Evolutionary conservation across 2,113 vertebrate species (phyloP), one percentile per base, ranked within the genome.

Genomic region (Lampris incognitus): DNA sequence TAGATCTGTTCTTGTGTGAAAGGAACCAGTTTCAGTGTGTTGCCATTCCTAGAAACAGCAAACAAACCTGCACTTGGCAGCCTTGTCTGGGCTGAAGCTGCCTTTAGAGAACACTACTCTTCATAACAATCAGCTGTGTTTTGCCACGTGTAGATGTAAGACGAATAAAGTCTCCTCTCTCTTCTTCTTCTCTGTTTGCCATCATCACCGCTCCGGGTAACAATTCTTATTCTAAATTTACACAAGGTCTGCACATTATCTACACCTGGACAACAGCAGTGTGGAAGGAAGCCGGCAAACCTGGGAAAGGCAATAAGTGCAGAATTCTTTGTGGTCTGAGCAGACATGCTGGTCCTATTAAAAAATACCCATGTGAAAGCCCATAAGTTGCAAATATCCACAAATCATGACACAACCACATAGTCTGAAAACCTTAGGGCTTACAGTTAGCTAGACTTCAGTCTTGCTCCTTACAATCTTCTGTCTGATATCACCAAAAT

Each of bases 321-420:
- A 72, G 51, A 59, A 38, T 74, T 11, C 36, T 40, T 13, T 55
- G 9, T n/a, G 5, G 44, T 7, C 44, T 4, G 4, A 46, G 44
- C 68, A 55, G 38, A 78, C 52, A 41, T 52, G 55, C 72, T 84
- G 84, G 77, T 83, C 76, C 69, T 71, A n/a, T 55, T 68, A 5
- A 55, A 52, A 8, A 52, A n/a, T 24, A n/a, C n/a, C n/a, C 11
- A 8, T 52, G 68, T 69, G 62, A 54, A 66, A 38, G 76, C 70
- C 6, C 48, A 57, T 72, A 66, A 48, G 4, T 44, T 55, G 52
- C 24, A n/a, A n/a, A 9, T 44, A 37, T 38, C 50, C 59, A 11
- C 5, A 42, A 41, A 37, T 8, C 49, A n/a, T 38, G 49, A 41
- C n/a, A 37, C 51, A 60, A 65, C 9, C 13, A 4, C 9, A 9